phyloP scores from a whole-genome alignment of 2,888 invertebrate species.

The Diarsia dahlii region DNA sequence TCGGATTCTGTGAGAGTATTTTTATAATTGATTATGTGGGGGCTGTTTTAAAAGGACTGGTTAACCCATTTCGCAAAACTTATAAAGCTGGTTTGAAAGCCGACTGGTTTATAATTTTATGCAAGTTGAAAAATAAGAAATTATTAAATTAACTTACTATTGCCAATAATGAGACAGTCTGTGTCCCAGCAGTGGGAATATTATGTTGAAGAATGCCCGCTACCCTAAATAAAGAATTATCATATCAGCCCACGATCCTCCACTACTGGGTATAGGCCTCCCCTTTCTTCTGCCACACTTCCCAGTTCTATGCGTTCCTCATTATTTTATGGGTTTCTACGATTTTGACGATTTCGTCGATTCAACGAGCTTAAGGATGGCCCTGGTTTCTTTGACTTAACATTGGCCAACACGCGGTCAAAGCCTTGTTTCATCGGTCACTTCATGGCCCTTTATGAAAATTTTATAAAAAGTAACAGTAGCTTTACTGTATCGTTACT shows the following conservation, averaged over 20 bases:
- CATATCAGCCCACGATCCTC: background rate
- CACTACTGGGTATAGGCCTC: background rate
- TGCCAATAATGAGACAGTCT: background rate
- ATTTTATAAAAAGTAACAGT: background rate
- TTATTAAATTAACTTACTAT: background rate
- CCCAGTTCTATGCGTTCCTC: background rate
- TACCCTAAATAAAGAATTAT: no score
- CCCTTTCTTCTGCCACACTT: background rate
- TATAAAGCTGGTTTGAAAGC: constrained; percentile 1
- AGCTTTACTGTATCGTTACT: background rate
- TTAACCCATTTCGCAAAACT: constrained; percentile 23
- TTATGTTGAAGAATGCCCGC: background rate
- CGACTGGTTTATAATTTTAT: background rate
- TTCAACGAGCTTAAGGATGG: background rate
- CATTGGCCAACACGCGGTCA: background rate
- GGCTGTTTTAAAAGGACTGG: constrained; percentile 26
- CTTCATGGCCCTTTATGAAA: background rate
- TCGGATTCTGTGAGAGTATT: constrained; percentile 28
- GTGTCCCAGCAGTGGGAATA: background rate
- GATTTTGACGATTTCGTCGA: background rate
- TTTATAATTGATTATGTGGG: constrained; percentile 51
- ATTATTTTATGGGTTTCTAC: background rate
- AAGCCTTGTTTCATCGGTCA: background rate
- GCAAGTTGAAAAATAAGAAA: background rate
- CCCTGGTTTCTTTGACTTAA: background rate